phyloP scores from a whole-genome alignment of 2,113 vertebrate genomes.

The Monopterus albus region DNA sequence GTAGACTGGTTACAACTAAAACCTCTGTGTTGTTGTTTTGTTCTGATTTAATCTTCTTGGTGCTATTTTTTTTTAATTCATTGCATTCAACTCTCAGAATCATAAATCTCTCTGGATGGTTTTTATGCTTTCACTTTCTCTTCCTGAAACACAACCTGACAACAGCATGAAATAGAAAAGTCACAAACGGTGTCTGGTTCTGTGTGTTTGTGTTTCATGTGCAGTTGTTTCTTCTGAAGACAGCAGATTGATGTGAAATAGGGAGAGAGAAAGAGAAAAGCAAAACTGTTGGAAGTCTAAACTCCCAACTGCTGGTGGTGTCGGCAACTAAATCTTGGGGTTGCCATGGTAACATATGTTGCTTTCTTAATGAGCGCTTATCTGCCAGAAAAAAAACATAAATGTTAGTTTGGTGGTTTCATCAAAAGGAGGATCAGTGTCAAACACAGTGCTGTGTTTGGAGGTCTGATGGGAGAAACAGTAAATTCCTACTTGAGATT shows the following conservation, averaged over 20 bases:
- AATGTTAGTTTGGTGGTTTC: too few species aligned
- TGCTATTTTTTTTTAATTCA: neutral
- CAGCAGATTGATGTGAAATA: slow-evolving; percentile 45
- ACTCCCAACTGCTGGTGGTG: slow-evolving; percentile 10
- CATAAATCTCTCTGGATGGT: neutral
- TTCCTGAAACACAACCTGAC: neutral
- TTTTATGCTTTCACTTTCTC: neutral
- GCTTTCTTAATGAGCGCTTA: slow-evolving; percentile 14
- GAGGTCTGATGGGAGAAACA: too few species aligned
- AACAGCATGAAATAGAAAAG: neutral
- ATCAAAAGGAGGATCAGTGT: too few species aligned
- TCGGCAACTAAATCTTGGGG: slow-evolving; percentile 10
- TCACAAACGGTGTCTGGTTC: neutral
- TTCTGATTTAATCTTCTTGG: neutral
- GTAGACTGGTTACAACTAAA: slow-evolving; percentile 16
- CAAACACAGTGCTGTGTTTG: too few species aligned
- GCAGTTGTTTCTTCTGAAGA: neutral
- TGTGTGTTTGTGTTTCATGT: neutral
- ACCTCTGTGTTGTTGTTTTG: neutral
- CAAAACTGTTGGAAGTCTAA: slow-evolving; percentile 30
- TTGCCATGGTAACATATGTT: slow-evolving; percentile 33
- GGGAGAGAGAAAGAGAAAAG: neutral
- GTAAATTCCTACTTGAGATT: too few species aligned
- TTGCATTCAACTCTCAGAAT: neutral
- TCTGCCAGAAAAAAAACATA: slow-evolving; percentile 6